Percentiles rank a stretch among this genome's conserved stretches.
phyloP scores from a whole-genome alignment of 2,113 vertebrate species.

The Semicossyphus pulcher region DNA sequence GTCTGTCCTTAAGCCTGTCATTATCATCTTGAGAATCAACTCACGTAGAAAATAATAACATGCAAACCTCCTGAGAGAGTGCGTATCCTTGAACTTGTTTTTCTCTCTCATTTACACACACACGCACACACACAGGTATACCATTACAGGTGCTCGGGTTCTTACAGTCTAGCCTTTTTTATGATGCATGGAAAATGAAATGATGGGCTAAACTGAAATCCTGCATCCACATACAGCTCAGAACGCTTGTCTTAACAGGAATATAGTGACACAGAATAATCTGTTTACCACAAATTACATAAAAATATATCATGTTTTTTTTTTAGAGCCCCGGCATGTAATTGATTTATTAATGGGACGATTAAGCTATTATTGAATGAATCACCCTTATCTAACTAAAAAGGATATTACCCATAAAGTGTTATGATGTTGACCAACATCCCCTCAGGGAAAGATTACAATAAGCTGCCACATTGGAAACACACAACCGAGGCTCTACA shows the following conservation, averaged over 20 bases:
- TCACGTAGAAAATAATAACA: conserved; percentile 47
- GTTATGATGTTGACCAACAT: conserved; percentile 64
- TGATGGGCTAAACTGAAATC: conserved; percentile 53
- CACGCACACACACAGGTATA: conserved; percentile 13
- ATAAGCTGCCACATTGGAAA: conserved; percentile 47
- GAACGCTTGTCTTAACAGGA: conserved; percentile 41
- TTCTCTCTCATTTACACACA: not conserved
- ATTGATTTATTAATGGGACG: conserved; percentile 74
- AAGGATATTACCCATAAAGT: conserved; percentile 51
- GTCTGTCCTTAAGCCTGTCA: conserved; percentile 28
- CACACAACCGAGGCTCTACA: conserved; percentile 9
- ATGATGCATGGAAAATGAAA: conserved; percentile 61
- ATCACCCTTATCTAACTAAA: conserved; percentile 56
- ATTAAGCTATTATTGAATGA: conserved; percentile 60
- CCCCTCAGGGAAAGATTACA: conserved; percentile 62
- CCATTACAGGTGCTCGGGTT: conserved; percentile 33
- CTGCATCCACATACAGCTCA: conserved; percentile 42
- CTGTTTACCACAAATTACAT: conserved; percentile 48
- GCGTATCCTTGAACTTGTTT: conserved; percentile 47
- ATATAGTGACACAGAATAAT: conserved; percentile 51
- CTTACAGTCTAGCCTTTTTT: conserved; percentile 34
- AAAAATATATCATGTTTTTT: conserved; percentile 38
- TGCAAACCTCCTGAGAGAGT: conserved; percentile 31
- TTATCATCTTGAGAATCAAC: conserved; percentile 47
- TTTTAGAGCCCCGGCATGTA: conserved; percentile 57